Base-by-base conservation (phyloP, 2,888 invertebrate genomes). In the Phymatocera aterrima region DNA sequence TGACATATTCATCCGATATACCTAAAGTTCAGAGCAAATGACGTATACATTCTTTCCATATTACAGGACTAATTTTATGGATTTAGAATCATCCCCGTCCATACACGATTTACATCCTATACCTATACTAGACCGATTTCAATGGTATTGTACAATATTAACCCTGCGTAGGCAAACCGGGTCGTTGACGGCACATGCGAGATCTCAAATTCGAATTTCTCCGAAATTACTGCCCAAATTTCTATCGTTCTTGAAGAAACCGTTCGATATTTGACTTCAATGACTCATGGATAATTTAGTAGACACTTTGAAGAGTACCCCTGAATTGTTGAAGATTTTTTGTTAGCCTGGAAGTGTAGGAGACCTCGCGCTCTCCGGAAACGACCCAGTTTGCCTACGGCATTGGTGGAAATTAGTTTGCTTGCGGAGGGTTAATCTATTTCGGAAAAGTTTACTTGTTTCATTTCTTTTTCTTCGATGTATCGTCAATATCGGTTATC, bases 401-500 rank as follows among this genome's bases (percentile, higher is more conserved):
- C 10, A 8, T 15, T 12, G 15, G 10, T 43, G 43, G 8, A n/a
- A n/a, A 12, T 43, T 12, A 43, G 8, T 43, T 6, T 12, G 12
- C 18, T n/a, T n/a, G n/a, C n/a, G n/a, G n/a, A n/a, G 51, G 18
- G 18, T 51, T 5, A n/a, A n/a, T n/a, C 8, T 61, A 61, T 61
- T 61, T 12, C 31, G 12, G 60, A 15, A 28, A 54, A 8, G 2
- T 54, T n/a, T n/a, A n/a, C n/a, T 61, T 28, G 21, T 31, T 61
- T 31, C 28, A 12, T 28, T 61, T 31, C 21, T 61, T 10, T 2
- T 31, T 10, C 12, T 28, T 28, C 31, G 15, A 18, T 61, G 10
- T 61, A 28, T 51, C 51, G 48, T 51, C 46, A 72, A 34, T 72
- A 72, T 72, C 72, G 48, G 51, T 72, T 48, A 51, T 72, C 31